Conservation (phyloP, 2,797 vertebrate genomes). For the Gobionotothen gibberifrons region DNA sequence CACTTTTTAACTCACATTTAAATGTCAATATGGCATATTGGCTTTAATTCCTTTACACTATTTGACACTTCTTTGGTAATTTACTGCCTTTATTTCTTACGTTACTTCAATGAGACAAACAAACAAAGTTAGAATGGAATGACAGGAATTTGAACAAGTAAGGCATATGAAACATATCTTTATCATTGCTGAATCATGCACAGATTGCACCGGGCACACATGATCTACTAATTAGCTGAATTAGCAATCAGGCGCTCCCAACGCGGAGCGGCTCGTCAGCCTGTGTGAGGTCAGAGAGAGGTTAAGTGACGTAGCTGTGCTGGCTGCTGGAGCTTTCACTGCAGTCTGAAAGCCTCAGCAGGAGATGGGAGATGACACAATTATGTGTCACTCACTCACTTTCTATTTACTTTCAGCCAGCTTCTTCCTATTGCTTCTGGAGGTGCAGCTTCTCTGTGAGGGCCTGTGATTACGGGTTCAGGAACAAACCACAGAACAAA, state of each 20-base stretch:
- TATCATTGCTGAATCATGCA: background rate
- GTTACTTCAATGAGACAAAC: background rate
- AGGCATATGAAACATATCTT: background rate
- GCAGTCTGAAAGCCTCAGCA: conserved; percentile 82
- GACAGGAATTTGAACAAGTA: no score
- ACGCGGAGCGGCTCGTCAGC: conserved; percentile 3
- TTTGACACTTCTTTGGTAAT: background rate
- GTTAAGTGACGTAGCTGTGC: conserved; percentile 22
- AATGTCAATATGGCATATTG: background rate
- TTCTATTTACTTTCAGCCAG: conserved; percentile 80
- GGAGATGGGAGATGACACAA: conserved; percentile 83
- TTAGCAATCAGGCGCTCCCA: background rate
- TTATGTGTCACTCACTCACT: conserved; percentile 65
- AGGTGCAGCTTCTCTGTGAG: conserved; percentile 43
- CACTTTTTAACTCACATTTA: background rate
- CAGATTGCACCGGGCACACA: background rate
- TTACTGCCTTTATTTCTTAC: background rate
- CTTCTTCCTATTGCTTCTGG: conserved; percentile 43
- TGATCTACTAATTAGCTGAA: background rate
- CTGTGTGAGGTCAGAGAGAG: conserved; percentile 43
- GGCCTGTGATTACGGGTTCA: conserved; percentile 66
- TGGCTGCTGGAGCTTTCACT: conserved; percentile 48
- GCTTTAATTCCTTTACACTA: background rate
- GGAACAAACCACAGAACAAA: conserved; percentile 43
- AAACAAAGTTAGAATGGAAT: background rate